Evolutionary conservation across 2,888 invertebrate species (phyloP), one percentile per base, ranked within the genome.

Genomic region (Phymatocera aterrima): DNA sequence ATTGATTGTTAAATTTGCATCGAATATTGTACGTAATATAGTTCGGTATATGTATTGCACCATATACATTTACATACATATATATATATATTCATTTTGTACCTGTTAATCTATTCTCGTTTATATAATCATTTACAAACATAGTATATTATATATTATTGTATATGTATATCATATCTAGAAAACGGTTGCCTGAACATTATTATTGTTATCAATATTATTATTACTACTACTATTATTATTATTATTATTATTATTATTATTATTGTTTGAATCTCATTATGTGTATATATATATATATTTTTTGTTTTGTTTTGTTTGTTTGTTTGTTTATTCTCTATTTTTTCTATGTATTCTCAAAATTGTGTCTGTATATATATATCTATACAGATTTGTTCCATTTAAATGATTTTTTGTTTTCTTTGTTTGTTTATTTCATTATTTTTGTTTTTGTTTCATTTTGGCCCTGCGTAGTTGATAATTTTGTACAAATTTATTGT

Each of bases 401-500:
- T 79, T 79, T 79, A 43, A 77, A 46, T 64, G 3, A 8, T 18
- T 12, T 0, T n/a, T n/a, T 28, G 3, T 64, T 1, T 0, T 79
- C 77, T 77, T 37, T 28, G 60, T 43, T 24, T 40, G 48, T 31
- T 64, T 70, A 15, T 37, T 54, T 46, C 34, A 40, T 28, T 64
- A 60, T 79, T 64, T 21, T 74, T 24, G 18, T 65, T 78, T 68
- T 54, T 78, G 75, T 79, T 83, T 85, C 21, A 70, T 78, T 82
- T 88, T 86, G 87, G 88, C 88, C 88, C 89, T 89, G 88, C n/a
- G n/a, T 88, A 88, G 87, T 87, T 57, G 15, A 28, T 80, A 87
- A 89, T 86, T 89, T 89, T 89, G 89, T 89, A 89, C 89, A 87
- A 87, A 83, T 81, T 88, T 78, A 10, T 68, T 43, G 28, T 68